Conservation (phyloP, 2,888 invertebrate species). For the Stenodera caucasica region DNA sequence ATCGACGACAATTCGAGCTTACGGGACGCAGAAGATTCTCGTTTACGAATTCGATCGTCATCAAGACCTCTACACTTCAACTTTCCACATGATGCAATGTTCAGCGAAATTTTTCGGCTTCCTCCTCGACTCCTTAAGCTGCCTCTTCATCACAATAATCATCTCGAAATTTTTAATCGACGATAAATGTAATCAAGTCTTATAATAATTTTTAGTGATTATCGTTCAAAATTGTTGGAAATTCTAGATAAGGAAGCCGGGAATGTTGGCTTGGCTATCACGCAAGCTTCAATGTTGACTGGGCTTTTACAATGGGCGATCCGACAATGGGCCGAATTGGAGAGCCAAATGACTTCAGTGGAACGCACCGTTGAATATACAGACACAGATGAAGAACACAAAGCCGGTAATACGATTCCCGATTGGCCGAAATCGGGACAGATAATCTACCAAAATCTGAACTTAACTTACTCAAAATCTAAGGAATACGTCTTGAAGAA, state of each 20-base stretch:
- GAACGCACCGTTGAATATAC: constrained; percentile 67
- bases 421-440: constrained; percentile 64
- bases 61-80: constrained; percentile 48
- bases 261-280: constrained; percentile 75
- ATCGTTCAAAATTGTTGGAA: neutral
- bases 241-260: constrained; percentile 55
- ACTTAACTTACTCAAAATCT: constrained; percentile 60
- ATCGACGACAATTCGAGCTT: constrained; percentile 45
- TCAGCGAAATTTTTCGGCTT: constrained; percentile 42
- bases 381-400: constrained; percentile 52
- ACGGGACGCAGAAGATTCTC: constrained; percentile 39
- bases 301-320: constrained; percentile 65
- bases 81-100: constrained; percentile 42
- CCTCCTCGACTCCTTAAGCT: constrained; percentile 40
- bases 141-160: constrained; percentile 29
- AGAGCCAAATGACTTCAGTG: constrained; percentile 83
- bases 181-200: constrained; percentile 22
- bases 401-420: constrained; percentile 42
- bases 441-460: constrained; percentile 61
- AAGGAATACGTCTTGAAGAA: constrained; percentile 59
- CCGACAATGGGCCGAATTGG: constrained; percentile 79
- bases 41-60: constrained; percentile 46
- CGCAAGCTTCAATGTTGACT: constrained; percentile 76
- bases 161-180: constrained; percentile 32
- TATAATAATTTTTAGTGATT: constrained; percentile 10